phyloP scores from a whole-genome alignment of 2,113 vertebrate species.

The Aegotheles bennettii region DNA sequence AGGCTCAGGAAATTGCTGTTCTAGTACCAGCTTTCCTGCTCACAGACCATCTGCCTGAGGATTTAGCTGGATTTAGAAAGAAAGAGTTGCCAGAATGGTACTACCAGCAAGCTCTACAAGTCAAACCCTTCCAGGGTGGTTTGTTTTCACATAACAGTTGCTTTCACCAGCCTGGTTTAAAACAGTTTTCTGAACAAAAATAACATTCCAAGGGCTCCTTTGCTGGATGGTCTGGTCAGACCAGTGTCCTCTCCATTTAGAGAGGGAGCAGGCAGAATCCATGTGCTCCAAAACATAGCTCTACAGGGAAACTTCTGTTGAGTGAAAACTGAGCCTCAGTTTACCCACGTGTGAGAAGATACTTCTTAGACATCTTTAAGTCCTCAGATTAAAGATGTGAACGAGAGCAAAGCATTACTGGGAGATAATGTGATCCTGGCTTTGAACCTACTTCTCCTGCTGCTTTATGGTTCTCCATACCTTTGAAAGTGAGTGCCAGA shows the following conservation, averaged over 20 bases:
- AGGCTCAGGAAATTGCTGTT: background rate
- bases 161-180: background rate
- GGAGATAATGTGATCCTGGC: background rate
- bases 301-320: background rate
- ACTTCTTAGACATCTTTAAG: background rate
- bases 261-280: background rate
- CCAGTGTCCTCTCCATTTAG: background rate
- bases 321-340: background rate
- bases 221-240: background rate
- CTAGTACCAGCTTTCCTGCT: background rate
- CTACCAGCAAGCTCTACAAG: background rate
- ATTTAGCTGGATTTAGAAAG: background rate
- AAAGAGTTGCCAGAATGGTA: background rate
- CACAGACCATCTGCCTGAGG: background rate
- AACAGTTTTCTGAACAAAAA: background rate
- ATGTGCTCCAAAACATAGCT: background rate
- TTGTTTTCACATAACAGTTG: background rate
- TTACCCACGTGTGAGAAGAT: background rate
- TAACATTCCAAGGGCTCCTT: background rate
- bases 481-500: background rate
- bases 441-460: background rate
- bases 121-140: background rate
- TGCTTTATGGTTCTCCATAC: fast-evolving
- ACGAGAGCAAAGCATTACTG: background rate
- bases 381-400: background rate